phyloP scores from a whole-genome alignment of 2,888 invertebrate species.

The Podabrus alpinus region DNA sequence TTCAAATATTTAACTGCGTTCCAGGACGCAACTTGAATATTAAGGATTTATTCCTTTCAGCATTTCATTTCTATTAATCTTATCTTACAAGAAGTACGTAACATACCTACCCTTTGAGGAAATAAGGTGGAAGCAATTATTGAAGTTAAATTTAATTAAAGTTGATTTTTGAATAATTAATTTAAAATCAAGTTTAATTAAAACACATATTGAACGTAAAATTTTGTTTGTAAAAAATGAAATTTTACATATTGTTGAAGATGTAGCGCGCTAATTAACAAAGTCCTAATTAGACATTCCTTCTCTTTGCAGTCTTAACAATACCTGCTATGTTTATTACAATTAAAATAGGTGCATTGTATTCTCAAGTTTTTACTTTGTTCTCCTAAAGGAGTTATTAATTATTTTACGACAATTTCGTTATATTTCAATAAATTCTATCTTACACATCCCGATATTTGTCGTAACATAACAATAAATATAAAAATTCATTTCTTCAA shows the following conservation, averaged over 20 bases:
- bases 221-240: neutral
- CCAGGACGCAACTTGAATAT: neutral
- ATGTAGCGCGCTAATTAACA: neutral
- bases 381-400: neutral
- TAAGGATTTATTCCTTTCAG: neutral
- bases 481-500: no score
- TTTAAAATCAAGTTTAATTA: neutral
- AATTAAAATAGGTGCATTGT: neutral
- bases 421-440: no score
- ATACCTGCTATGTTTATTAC: neutral
- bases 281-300: neutral
- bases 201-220: neutral
- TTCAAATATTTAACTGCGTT: neutral
- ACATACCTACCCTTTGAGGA: neutral
- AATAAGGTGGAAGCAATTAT: neutral
- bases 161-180: neutral
- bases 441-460: no score
- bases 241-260: neutral
- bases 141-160: neutral
- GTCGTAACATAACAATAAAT: no score
- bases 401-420: neutral
- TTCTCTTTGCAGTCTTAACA: neutral
- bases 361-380: neutral
- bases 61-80: neutral
- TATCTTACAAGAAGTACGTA: neutral